Percentiles rank a stretch among this genome's conserved stretches.
Conservation (phyloP, 2,888 invertebrate species). For the Lamellibrachia columna region DNA sequence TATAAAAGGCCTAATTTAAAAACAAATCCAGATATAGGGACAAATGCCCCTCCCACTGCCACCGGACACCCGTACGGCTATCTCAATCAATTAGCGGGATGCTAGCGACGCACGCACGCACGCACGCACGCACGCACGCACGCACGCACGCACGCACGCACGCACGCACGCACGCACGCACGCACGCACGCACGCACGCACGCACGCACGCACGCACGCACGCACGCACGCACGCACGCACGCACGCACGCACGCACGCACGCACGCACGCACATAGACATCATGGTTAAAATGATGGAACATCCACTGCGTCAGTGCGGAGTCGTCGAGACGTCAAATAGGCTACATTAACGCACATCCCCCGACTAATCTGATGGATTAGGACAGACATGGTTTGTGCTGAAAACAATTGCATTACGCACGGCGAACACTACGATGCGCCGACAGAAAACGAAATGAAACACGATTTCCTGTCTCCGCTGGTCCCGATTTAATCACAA, state of each 20-base stretch:
- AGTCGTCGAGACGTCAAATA: not conserved
- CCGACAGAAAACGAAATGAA: slow-evolving; percentile 11
- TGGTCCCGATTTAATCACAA: not conserved
- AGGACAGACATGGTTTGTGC: not conserved
- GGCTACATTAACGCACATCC: not conserved
- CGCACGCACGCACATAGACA: not conserved
- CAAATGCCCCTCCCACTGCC: too few relatives aligned
- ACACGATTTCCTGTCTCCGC: not conserved
- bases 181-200: too few relatives aligned
- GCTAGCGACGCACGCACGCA: too few relatives aligned
- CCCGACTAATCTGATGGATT: not conserved
- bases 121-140: too few relatives aligned
- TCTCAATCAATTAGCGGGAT: too few relatives aligned
- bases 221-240: too few relatives aligned
- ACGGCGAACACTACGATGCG: not conserved
- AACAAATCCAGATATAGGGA: too few relatives aligned
- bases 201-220: too few relatives aligned
- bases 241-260: too few relatives aligned
- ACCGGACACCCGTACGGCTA: too few relatives aligned
- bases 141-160: not conserved
- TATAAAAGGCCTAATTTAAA: too few relatives aligned
- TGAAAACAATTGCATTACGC: not conserved
- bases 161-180: not conserved
- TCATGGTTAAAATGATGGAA: not conserved
- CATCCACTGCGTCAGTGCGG: not conserved